Conservation (phyloP, 2,113 vertebrate genomes). For the Cyanistes caeruleus region DNA sequence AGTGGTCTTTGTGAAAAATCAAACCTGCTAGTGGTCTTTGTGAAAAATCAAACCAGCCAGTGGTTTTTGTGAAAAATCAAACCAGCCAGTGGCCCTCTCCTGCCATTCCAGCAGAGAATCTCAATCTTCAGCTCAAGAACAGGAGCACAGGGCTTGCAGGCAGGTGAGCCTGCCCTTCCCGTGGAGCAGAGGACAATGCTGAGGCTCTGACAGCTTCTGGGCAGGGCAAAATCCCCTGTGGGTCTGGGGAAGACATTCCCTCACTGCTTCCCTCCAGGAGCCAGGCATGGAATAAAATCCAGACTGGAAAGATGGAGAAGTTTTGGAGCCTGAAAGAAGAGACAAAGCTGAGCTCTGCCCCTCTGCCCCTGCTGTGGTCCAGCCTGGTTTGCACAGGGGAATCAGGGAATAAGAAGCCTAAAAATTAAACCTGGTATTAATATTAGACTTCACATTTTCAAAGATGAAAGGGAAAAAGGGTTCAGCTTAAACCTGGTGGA, state of each 20-base stretch:
- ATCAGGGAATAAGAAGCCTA: neutral
- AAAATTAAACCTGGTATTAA: neutral
- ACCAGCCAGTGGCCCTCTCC: neutral
- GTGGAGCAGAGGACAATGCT: rapidly evolving
- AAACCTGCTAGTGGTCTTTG: too few species aligned
- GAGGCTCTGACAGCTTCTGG: neutral
- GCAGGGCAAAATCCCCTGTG: neutral
- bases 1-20: too few species aligned
- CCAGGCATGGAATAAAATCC: neutral
- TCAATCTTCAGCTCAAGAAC: neutral
- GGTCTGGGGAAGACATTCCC: rapidly evolving
- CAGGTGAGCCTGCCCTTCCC: neutral
- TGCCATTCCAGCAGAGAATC: neutral
- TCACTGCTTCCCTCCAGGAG: neutral
- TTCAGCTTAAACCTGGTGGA: neutral
- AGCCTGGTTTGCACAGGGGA: neutral
- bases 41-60: too few species aligned
- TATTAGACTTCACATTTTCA: neutral
- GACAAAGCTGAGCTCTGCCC: neutral
- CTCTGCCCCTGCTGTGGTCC: rapidly evolving
- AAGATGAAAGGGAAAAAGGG: neutral
- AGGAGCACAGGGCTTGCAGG: neutral
- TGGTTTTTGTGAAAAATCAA: too few species aligned
- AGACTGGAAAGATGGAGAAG: neutral
- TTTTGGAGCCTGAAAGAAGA: neutral